Conservation (phyloP, 2,113 vertebrate species). For the Gymnorhina tibicen region DNA sequence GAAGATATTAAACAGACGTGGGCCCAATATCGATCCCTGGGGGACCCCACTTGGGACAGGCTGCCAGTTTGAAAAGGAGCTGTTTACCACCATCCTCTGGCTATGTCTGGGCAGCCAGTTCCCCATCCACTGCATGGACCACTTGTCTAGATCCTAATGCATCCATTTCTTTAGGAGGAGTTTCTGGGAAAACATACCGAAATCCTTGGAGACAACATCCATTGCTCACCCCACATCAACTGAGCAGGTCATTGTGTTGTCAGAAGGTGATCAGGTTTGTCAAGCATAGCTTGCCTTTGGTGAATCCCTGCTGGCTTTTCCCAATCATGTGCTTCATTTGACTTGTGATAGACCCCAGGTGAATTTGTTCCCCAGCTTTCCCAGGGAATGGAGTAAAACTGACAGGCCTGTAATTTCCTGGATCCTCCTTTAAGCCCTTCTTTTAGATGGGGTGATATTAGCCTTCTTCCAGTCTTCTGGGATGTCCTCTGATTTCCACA, state of each 20-base stretch:
- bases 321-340: neutral
- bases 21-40: fast-evolving
- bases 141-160: neutral
- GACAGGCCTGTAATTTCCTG: neutral
- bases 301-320: neutral
- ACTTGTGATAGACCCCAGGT: neutral
- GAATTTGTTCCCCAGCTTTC: neutral
- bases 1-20: neutral
- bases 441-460: neutral
- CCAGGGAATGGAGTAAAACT: neutral
- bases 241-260: neutral
- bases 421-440: neutral
- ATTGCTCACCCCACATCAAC: neutral
- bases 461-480: neutral
- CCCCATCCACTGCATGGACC: neutral
- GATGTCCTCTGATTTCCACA: fast-evolving
- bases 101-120: neutral
- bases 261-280: neutral
- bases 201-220: neutral
- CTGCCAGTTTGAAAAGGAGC: neutral
- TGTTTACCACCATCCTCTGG: neutral
- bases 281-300: neutral
- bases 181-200: fast-evolving
- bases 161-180: neutral
- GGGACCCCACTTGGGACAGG: neutral